phyloP scores from a whole-genome alignment of 2,888 invertebrate genomes.

The Julus scanicus region DNA sequence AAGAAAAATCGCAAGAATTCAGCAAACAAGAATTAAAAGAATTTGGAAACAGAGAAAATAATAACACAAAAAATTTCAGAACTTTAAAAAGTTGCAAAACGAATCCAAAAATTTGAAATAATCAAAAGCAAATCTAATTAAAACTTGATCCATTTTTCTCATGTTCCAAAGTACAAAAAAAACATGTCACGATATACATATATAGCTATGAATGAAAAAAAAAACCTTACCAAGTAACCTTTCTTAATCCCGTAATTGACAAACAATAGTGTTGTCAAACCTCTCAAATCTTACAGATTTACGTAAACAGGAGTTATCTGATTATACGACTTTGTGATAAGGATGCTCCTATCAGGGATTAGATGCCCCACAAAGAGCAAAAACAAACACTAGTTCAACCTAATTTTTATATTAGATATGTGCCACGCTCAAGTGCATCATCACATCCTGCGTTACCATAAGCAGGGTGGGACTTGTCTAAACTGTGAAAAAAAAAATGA shows the following conservation, averaged over 20 bases:
- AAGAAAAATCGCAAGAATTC: too few species aligned
- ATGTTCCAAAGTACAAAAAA: too few species aligned
- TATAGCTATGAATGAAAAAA: too few species aligned
- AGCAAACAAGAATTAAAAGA: too few species aligned
- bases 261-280: background rate
- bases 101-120: too few species aligned
- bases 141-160: too few species aligned
- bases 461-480: background rate
- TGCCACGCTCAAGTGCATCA: constrained; percentile 7
- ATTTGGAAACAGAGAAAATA: too few species aligned
- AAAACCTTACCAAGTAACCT: background rate
- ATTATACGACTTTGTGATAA: background rate
- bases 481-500: constrained; percentile 20
- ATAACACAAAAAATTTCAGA: too few species aligned
- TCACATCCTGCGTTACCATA: background rate
- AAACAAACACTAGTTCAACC: background rate
- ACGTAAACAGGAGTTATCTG: background rate
- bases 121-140: too few species aligned
- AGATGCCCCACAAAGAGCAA: background rate
- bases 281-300: background rate
- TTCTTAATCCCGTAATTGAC: background rate
- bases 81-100: too few species aligned
- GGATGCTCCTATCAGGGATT: constrained; percentile 2
- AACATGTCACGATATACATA: too few species aligned
- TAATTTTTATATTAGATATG: constrained; percentile 21